These are phyloP conservation scores for Neostethus bicornis DNA, from an alignment of 2,797 vertebrate species.

Conservation along the genomic window DNA sequence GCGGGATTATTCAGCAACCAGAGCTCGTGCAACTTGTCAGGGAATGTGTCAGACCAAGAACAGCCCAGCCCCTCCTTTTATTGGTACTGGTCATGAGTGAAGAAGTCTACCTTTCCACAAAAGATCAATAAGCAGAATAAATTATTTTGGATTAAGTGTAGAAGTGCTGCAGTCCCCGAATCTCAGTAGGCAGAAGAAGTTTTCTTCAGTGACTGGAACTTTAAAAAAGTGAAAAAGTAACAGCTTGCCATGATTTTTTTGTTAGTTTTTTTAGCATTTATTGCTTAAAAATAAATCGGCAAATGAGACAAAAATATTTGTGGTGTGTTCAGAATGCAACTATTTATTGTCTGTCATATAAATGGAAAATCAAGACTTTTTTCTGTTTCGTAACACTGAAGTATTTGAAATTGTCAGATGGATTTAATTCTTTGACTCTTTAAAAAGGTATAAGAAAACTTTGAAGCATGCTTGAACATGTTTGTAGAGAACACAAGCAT, in stretches of 20 bases:
- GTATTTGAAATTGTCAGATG: no score
- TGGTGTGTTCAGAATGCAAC: constrained; percentile 30
- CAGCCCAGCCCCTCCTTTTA: constrained; percentile 42
- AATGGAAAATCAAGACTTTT: no score
- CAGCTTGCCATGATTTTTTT: no score
- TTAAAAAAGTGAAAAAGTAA: constrained; percentile 35
- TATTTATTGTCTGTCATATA: constrained; percentile 10
- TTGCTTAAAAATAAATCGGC: constrained; percentile 7
- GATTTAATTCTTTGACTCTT: no score
- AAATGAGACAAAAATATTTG: constrained; percentile 21
- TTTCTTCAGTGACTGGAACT: constrained; percentile 32
- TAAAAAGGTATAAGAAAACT: no score
- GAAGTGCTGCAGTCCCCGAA: constrained; percentile 14
- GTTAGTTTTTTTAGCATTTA: constrained; percentile 11
- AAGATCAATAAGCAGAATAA: constrained; percentile 48
- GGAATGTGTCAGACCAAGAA: constrained; percentile 26
- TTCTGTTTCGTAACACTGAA: no score
- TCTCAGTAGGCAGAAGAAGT: constrained; percentile 14
- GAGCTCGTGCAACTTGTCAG: constrained; percentile 24
- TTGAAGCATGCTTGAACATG: no score
- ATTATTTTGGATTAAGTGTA: constrained; percentile 45
- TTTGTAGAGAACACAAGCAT: not conserved
- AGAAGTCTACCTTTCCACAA: constrained; percentile 34
- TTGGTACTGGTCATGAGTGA: constrained; percentile 28
- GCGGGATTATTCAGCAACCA: constrained; percentile 7